These are phyloP conservation scores for Lamellibrachia columna DNA, from an alignment of 2,888 invertebrate species.

Conservation along the genomic window DNA sequence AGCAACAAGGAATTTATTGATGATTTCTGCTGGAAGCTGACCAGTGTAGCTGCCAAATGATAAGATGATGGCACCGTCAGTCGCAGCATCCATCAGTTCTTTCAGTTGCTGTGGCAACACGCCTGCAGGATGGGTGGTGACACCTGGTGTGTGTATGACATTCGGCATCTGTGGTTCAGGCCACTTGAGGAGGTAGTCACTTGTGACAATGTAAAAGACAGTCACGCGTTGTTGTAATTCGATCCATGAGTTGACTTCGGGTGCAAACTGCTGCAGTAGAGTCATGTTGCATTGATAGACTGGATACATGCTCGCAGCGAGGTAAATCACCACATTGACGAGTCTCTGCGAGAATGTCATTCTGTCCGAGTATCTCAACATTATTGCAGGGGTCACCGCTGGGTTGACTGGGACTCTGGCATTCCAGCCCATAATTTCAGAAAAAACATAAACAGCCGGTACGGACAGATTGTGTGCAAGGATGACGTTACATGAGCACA, in stretches of 20 bases:
- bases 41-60: slow-evolving; percentile 44
- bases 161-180: slow-evolving; percentile 42
- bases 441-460: slow-evolving; percentile 31
- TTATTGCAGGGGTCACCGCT: slow-evolving; percentile 13
- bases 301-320: neutral
- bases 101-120: slow-evolving; percentile 38
- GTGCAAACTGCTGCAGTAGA: neutral
- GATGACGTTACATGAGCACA: slow-evolving; percentile 22
- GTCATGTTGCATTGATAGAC: neutral
- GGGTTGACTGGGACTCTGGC: slow-evolving; percentile 21
- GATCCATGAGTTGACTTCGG: neutral
- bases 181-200: slow-evolving; percentile 41
- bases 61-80: slow-evolving; percentile 44
- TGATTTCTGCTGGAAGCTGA: slow-evolving; percentile 34
- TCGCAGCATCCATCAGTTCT: slow-evolving; percentile 38
- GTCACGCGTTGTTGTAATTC: slow-evolving; percentile 26
- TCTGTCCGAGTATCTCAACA: neutral
- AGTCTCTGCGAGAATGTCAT: neutral
- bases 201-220: slow-evolving; percentile 39
- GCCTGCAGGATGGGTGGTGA: slow-evolving; percentile 35
- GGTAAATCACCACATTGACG: neutral
- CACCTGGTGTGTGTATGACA: slow-evolving; percentile 41
- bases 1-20: slow-evolving; percentile 34
- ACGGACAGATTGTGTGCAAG: slow-evolving; percentile 35
- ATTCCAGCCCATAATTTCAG: neutral